phyloP scores from a whole-genome alignment of 2,113 vertebrate genomes.

The Labrus mixtus region DNA sequence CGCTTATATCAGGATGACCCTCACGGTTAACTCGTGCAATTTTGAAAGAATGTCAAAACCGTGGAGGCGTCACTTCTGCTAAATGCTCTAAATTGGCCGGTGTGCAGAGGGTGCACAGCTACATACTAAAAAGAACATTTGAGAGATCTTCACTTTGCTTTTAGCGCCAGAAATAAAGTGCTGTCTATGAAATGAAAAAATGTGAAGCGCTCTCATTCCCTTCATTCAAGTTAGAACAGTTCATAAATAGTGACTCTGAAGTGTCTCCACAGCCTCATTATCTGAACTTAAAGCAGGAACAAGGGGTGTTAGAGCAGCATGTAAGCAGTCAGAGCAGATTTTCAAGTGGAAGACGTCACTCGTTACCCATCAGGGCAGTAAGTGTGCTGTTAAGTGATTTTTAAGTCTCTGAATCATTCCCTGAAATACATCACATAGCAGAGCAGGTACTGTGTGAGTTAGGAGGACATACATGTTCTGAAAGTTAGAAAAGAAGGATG shows the following conservation, averaged over 20 bases:
- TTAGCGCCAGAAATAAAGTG: slow-evolving; percentile 2
- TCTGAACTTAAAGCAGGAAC: slow-evolving; percentile 31
- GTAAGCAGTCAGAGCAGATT: not conserved
- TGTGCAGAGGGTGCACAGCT: slow-evolving; percentile 1
- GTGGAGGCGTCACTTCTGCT: not conserved
- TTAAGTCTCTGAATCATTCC: not conserved
- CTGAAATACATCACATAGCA: not conserved
- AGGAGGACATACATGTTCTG: slow-evolving; percentile 4
- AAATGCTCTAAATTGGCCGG: not conserved
- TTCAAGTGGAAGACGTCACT: slow-evolving; percentile 13
- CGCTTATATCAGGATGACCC: not conserved
- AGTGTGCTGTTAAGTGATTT: slow-evolving; percentile 27
- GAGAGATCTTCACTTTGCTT: slow-evolving; percentile 13
- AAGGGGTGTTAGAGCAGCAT: not conserved
- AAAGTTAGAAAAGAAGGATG: not conserved
- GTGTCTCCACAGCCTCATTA: slow-evolving; percentile 11
- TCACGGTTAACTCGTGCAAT: slow-evolving; percentile 20
- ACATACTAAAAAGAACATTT: not conserved
- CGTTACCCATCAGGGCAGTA: slow-evolving; percentile 4
- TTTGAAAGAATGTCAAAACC: not conserved
- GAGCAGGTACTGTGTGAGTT: not conserved
- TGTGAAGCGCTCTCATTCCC: slow-evolving; percentile 24
- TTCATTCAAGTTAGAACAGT: slow-evolving; percentile 40
- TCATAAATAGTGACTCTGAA: not conserved
- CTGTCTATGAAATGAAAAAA: not conserved